Conservation (phyloP, 2,113 vertebrate species). For the Bucco capensis region DNA sequence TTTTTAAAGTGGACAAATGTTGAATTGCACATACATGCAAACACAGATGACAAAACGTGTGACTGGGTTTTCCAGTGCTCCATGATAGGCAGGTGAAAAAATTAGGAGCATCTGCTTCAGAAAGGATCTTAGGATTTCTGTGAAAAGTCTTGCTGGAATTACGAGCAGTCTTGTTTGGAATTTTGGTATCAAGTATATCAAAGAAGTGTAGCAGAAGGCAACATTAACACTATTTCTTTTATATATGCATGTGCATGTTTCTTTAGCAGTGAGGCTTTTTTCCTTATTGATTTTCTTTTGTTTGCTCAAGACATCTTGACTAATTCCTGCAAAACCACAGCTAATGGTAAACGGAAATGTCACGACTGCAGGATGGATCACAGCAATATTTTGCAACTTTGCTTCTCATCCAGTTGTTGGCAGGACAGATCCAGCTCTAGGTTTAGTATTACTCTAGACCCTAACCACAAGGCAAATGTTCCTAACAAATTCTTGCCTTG, state of each 20-base stretch:
- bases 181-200: neutral
- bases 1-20: neutral
- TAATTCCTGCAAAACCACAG: neutral
- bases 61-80: neutral
- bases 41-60: neutral
- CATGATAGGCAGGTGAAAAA: neutral
- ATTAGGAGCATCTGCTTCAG: neutral
- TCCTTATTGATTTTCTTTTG: slow-evolving; percentile 13
- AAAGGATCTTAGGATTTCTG: neutral
- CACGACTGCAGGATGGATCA: neutral
- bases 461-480: neutral
- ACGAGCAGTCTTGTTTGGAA: neutral
- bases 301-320: slow-evolving; percentile 1
- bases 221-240: neutral
- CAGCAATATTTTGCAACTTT: neutral
- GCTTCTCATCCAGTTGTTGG: neutral
- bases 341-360: neutral
- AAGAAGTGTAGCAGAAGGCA: neutral
- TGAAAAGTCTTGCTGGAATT: neutral
- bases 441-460: neutral
- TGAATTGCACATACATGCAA: neutral
- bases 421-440: neutral
- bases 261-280: neutral
- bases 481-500: neutral
- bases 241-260: neutral